Conservation (phyloP, 2,797 vertebrate genomes). For the Lepus oiostolus region DNA sequence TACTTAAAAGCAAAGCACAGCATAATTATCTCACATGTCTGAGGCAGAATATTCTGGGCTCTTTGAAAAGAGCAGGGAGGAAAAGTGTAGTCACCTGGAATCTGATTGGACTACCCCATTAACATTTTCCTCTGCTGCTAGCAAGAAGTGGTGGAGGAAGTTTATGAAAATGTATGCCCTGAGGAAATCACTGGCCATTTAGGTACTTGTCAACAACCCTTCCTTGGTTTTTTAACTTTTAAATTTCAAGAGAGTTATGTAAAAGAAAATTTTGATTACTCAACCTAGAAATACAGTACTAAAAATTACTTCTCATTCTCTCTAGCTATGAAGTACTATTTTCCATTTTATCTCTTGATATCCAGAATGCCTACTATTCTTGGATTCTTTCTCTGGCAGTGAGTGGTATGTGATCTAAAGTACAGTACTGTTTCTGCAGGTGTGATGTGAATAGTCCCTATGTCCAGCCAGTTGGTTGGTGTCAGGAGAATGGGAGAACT, state of each 20-base stretch:
- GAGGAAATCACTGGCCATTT: not conserved
- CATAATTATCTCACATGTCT: not conserved
- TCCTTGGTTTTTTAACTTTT: not conserved
- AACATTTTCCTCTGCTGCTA: not conserved
- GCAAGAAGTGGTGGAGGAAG: not conserved
- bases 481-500: slow-evolving; percentile 88
- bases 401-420: slow-evolving; percentile 1
- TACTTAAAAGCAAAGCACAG: not conserved
- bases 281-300: not conserved
- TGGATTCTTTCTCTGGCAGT: not conserved
- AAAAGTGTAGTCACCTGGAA: not conserved
- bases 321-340: not conserved
- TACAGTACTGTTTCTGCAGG: slow-evolving; percentile 67
- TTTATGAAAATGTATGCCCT: slow-evolving; percentile 32
- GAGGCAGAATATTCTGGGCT: not conserved
- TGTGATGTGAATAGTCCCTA: slow-evolving; percentile 55
- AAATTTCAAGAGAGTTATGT: slow-evolving; percentile 7
- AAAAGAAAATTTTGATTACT: not conserved
- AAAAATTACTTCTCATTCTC: slow-evolving; percentile 23
- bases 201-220: not conserved
- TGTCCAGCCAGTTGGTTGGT: slow-evolving; percentile 74
- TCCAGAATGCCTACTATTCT: not conserved
- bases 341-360: not conserved
- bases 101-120: not conserved
- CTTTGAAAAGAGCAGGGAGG: not conserved